phyloP scores from a whole-genome alignment of 2,888 invertebrate genomes.

The Maniola hyperantus region DNA sequence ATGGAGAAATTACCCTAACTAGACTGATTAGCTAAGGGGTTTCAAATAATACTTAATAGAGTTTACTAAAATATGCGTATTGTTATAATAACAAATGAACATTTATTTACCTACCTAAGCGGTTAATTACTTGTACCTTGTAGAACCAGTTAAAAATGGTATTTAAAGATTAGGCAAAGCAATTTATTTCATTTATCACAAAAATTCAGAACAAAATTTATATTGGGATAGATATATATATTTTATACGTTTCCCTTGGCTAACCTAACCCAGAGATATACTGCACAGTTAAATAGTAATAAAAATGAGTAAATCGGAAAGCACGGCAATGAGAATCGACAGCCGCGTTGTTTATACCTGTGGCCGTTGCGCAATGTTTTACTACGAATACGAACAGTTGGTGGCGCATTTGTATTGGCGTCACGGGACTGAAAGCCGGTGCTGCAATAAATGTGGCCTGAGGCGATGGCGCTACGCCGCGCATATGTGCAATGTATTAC shows the following conservation, averaged over 20 bases:
- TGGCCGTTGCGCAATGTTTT: slow-evolving; percentile 56
- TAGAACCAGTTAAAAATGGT: background rate
- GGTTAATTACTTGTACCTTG: background rate
- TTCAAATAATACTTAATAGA: too few relatives aligned
- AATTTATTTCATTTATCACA: background rate
- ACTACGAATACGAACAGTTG: slow-evolving; percentile 57
- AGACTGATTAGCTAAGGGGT: too few relatives aligned
- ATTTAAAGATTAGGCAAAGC: background rate
- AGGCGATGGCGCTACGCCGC: slow-evolving; percentile 60
- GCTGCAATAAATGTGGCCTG: slow-evolving; percentile 55
- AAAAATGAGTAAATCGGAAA: slow-evolving; percentile 28
- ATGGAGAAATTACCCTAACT: too few relatives aligned
- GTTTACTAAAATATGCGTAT: background rate
- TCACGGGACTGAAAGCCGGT: slow-evolving; percentile 63
- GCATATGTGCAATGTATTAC: slow-evolving; percentile 62
- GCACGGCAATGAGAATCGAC: slow-evolving; percentile 14
- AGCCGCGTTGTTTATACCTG: slow-evolving; percentile 48
- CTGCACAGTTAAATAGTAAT: background rate
- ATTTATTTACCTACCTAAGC: background rate
- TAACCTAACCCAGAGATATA: background rate
- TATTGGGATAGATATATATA: background rate
- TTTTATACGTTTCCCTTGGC: background rate
- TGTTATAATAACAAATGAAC: background rate
- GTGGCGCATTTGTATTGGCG: slow-evolving; percentile 68
- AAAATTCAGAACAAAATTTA: background rate